phyloP scores from a whole-genome alignment of 2,113 vertebrate genomes.

The Ptilorrhoa leucosticta region DNA sequence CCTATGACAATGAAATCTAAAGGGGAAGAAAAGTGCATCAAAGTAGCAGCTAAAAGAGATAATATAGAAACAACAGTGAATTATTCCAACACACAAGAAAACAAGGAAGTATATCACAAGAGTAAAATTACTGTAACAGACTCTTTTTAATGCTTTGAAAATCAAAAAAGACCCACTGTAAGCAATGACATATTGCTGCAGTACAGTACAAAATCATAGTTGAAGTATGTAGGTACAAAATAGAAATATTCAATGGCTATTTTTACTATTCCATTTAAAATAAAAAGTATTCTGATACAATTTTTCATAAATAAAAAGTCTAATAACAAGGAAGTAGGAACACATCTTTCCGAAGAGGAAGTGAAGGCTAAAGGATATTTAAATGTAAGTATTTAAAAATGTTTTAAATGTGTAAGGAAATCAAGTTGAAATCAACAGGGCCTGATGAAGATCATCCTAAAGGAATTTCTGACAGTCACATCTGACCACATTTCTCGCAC shows the following conservation, averaged over 20 bases:
- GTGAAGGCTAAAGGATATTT: background rate
- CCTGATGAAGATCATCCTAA: background rate
- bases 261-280: background rate
- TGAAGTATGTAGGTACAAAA: background rate
- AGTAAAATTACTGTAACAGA: background rate
- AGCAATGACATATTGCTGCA: background rate
- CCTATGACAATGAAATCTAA: background rate
- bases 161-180: background rate
- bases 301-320: background rate
- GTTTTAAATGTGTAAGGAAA: background rate
- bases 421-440: background rate
- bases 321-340: background rate
- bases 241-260: background rate
- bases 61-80: background rate
- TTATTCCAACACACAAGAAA: background rate
- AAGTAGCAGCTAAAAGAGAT: background rate
- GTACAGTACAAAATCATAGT: background rate
- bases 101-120: background rate
- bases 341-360: background rate
- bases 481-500: background rate
- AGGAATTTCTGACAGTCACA: background rate
- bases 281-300: background rate
- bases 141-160: background rate
- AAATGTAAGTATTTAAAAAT: background rate
- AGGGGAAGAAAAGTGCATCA: background rate